Conservation (phyloP, 2,888 invertebrate genomes). For the Ophioninae sp. region DNA sequence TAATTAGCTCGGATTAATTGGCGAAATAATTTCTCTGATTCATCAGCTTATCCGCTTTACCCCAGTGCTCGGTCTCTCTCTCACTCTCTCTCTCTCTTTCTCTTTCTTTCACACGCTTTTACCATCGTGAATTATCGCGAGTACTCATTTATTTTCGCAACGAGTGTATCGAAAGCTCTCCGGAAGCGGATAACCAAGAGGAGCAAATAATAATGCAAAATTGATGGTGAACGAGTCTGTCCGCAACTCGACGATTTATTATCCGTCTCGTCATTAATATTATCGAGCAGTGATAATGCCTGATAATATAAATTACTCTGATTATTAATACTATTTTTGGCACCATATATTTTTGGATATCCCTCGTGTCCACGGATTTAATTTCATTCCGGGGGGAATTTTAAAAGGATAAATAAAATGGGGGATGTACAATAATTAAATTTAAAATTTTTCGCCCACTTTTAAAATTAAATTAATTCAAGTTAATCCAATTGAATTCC, state of each 20-base stretch:
- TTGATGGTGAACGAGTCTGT: neutral
- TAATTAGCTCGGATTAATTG: conserved; percentile 59
- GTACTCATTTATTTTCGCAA: conserved; percentile 70
- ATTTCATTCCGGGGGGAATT: no score
- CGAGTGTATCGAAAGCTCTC: neutral
- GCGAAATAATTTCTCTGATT: conserved; percentile 47
- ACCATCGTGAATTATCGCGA: conserved; percentile 62
- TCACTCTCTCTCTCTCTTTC: neutral
- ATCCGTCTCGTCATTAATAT: neutral
- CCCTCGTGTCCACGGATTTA: no score
- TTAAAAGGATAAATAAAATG: no score
- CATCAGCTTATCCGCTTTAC: conserved; percentile 15
- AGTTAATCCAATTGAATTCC: no score
- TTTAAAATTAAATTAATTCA: no score
- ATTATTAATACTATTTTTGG: no score
- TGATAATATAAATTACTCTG: no score
- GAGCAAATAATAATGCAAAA: neutral
- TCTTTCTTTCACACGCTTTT: neutral
- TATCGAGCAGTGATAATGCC: no score
- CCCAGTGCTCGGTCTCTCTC: neutral
- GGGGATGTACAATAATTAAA: no score
- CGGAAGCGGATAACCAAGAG: neutral
- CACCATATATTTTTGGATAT: no score
- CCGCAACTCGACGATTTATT: neutral
- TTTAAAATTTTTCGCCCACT: no score